Base-by-base conservation (phyloP, 1,140 invertebrate genomes). In the Coboldia fuscipes region DNA sequence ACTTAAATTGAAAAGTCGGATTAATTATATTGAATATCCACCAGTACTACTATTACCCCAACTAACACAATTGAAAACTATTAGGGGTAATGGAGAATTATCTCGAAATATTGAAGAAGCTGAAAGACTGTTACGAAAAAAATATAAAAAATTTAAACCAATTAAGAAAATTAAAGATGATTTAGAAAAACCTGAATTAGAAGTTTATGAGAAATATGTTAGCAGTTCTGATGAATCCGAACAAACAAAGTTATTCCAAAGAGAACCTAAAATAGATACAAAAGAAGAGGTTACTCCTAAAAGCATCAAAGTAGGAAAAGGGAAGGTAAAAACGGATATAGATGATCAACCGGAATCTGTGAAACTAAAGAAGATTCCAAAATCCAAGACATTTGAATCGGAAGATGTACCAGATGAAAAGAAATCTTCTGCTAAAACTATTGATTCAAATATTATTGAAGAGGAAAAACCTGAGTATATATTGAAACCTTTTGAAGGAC, bases 271-370 rank as follows among this genome's bases (percentile, higher is more conserved):
- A 33, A n/a, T n/a, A n/a, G 36, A 41, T 31, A 19, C 12, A 26
- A 9, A 21, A 10, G 32, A 23, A 17, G 12, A 6, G n/a, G 22
- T 8, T 4, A 18, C 23, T 4, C 9, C 33, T 4, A 34, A 24
- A 17, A 23, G 21, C 3, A 14, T 34, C 4, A 27, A 34, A 27
- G 8, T 26, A 24, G 50, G 45, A 10, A 53, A 54, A 35, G 51
- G 51, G 15, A 54, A 54, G 18, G 50, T 47, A 35, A 53, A 51
- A 57, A 47, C 49, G 4, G 39, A 41, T 13, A 40, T 43, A 40
- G 55, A 62, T 37, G 50, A 62, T 24, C 36, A 46, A 23, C 48
- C 54, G n/a, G 64, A 71, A 47, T 50, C 59, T 39, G 46, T 65
- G 18, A 51, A 51, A 6, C 45, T 56, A 0, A 66, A 65, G 27